Base-by-base conservation (phyloP, 2,888 invertebrate genomes). In the Zeuzera pyrina region DNA sequence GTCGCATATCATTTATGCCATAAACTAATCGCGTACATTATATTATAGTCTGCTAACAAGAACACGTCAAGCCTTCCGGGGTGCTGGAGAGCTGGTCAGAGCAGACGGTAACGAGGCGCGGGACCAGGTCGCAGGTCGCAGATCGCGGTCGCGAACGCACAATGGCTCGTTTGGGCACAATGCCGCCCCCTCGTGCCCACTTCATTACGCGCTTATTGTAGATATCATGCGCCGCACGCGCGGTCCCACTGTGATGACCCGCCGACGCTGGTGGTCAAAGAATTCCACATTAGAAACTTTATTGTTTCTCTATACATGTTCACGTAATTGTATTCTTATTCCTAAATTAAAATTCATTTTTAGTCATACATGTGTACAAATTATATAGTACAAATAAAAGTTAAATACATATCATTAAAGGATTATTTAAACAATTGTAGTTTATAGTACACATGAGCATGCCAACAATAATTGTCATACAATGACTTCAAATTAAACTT, bases 191-290 rank as follows among this genome's bases (percentile, higher is more conserved):
- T 71, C 71, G 60, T 64, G 58, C 71, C 70, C 74, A 81, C 83
- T 83, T 84, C 83, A 84, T 84, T 84, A 83, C 83, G 83, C 81
- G 72, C 52, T 64, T 73, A 83, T 84, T 84, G 83, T 84, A 54
- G 58, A 43, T 83, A 54, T 59, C 44, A 48, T 52, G 50, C 51
- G 50, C 49, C 44, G 55, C 55, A 57, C 57, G 55, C 59, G 63
- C 60, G 48, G 41, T 42, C 44, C 41, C 51, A 52, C 52, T 47
- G 48, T 48, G 63, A 57, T 57, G 68, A 68, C 72, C 70, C 61
- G 52, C 50, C 70, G 52, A 55, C 54, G 64, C 60, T 57, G 70
- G 66, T 54, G 65, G 64, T 62, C 57, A 41, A 52, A 53, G 48
- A 55, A 61, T 59, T 54, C 58, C 55, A 50, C 46, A 50, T 44